Evolutionary conservation across 2,888 invertebrate species (phyloP).

Genomic region (Pristionchus mayeri): DNA sequence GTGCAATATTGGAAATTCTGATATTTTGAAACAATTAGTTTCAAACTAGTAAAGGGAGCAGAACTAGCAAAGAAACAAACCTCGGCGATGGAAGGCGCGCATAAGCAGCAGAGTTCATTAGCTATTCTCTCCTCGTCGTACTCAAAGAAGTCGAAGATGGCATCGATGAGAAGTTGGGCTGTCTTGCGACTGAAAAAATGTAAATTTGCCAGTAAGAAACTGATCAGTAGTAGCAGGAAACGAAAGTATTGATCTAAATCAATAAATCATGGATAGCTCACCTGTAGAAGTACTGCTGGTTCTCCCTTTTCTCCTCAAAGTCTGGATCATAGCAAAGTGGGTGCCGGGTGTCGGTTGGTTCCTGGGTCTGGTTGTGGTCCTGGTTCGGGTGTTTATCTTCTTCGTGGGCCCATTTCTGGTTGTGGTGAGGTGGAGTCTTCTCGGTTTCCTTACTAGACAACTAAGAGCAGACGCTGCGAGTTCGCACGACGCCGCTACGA

Average conservation of each 20-base stretch:
- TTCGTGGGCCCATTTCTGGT: constrained; percentile 30
- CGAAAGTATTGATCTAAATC: too few species aligned
- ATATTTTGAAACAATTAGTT: too few species aligned
- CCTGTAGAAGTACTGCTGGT: constrained; percentile 47
- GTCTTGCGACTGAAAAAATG: constrained; percentile 37
- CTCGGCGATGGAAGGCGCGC: constrained; percentile 49
- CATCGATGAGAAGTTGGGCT: constrained; percentile 33
- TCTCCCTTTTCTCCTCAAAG: constrained; percentile 39
- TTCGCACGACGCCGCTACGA: constrained; percentile 33
- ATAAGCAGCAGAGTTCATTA: constrained; percentile 45
- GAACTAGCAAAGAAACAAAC: background rate
- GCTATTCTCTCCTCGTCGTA: constrained; percentile 34
- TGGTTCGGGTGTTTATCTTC: background rate
- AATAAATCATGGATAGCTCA: background rate
- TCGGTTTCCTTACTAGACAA: constrained; percentile 4
- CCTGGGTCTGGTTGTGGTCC: too few species aligned
- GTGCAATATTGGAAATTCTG: too few species aligned
- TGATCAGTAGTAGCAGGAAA: too few species aligned
- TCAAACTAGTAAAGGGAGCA: too few species aligned
- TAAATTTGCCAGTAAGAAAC: too few species aligned
- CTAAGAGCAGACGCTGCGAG: background rate
- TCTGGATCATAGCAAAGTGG: constrained; percentile 42
- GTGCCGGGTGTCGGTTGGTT: background rate
- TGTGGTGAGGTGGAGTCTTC: background rate
- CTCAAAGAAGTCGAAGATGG: constrained; percentile 44